Base-by-base conservation (phyloP, 1,140 invertebrate species). In the Planococcus citri region DNA sequence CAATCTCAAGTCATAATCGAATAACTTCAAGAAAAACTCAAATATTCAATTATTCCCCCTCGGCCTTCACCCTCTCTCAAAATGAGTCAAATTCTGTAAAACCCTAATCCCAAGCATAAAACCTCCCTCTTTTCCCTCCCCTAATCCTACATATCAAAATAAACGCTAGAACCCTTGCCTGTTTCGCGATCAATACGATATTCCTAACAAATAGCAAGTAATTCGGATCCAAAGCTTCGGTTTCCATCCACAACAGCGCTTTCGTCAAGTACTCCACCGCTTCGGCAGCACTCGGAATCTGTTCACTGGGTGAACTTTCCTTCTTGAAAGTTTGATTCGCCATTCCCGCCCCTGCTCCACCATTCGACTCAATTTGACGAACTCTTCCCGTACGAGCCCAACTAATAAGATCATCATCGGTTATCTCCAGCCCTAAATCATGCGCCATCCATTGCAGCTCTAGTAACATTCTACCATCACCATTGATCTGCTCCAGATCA, bases 241-340 rank as follows among this genome's bases (percentile, higher is more conserved):
- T 79, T 71, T 83, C 81, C 80, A 82, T 82, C 82, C 82, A 83
- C 2, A 76, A 72, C 12, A 83, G 75, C 21, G 81, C 81, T 41
- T 78, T 78, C 12, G 78, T 76, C 9, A 83, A 75, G 24, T 81
- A 75, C 33, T 75, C 72, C 6, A 79, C 78, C 0, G 78, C 78
- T 70, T 83, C 81, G 29, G 76, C 74, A 12, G 80, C 77, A 14
- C 74, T 76, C 0, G 80, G 79, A 29, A 72, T 71, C 10, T 73
- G 72, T 0, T 75, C 73, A 4, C 25, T 51, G 0, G 75, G 73
- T 1, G 24, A 38, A 10, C 17, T 25, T 27, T 12, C 60, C 1
- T 22, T 27, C 22, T 25, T 64, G 2, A 3, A n/a, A n/a, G n/a
- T n/a, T n/a, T n/a, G n/a, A n/a, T n/a, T n/a, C n/a, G n/a, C n/a